A percentile compares a stretch with the other conserved stretches of the same genome.
Evolutionary conservation across 2,113 vertebrate genomes (phyloP).

Genomic region (Phrynocephalus versicolor): DNA sequence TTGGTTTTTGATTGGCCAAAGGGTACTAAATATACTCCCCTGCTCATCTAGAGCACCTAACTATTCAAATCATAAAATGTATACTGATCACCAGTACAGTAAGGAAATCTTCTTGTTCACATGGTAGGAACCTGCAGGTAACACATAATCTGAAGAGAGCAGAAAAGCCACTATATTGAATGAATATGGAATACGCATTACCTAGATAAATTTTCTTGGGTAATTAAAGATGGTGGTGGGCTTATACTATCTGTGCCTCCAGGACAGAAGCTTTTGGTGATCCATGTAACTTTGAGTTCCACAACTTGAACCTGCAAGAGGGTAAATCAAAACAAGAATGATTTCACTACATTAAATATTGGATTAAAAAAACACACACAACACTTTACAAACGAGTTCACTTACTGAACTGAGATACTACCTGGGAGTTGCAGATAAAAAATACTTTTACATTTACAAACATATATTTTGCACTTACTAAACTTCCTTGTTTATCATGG

Average conservation of each 20-base stretch:
- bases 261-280: constrained; percentile 98
- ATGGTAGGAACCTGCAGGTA: not conserved
- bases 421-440: not conserved
- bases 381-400: not conserved
- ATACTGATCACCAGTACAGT: not conserved
- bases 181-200: constrained; percentile 52
- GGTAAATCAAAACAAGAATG: not conserved
- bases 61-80: not conserved
- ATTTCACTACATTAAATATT: not conserved
- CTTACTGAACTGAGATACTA: not conserved
- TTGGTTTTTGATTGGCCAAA: not conserved
- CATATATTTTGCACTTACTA: too few relatives aligned
- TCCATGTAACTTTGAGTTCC: constrained; percentile 96
- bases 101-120: not conserved
- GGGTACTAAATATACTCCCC: not conserved
- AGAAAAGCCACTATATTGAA: not conserved
- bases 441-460: not conserved
- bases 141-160: not conserved
- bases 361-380: too few relatives aligned
- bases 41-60: not conserved
- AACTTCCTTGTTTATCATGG: too few relatives aligned
- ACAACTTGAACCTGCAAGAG: constrained; percentile 90
- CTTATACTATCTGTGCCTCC: constrained; percentile 94
- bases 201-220: constrained; percentile 93
- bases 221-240: constrained; percentile 91